Evolutionary conservation across 2,113 vertebrate genomes (phyloP).

Genomic region (Jaculus jaculus): DNA sequence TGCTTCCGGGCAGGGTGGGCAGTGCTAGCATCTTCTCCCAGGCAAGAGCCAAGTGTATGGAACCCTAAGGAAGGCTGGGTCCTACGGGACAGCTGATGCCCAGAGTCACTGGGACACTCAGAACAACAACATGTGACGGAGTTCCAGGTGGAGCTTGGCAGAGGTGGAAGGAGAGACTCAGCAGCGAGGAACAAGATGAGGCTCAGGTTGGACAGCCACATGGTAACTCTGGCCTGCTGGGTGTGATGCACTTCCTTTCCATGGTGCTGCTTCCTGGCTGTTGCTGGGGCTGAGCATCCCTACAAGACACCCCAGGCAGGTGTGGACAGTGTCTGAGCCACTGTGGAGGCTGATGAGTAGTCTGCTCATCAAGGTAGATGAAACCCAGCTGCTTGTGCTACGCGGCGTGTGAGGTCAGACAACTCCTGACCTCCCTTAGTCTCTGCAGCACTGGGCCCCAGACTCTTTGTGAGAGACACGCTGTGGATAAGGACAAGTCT

Average conservation of each 20-base stretch:
- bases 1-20: not conserved
- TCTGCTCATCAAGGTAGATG: not conserved
- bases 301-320: fast-evolving
- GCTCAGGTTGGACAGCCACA: fast-evolving
- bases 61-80: not conserved
- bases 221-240: fast-evolving
- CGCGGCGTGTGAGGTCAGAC: no score
- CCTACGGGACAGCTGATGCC: not conserved
- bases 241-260: not conserved
- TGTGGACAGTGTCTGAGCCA: not conserved
- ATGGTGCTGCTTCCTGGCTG: not conserved
- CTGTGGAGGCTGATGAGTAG: not conserved
- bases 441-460: fast-evolving
- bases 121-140: fast-evolving
- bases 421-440: fast-evolving
- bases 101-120: not conserved
- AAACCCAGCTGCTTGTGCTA: not conserved
- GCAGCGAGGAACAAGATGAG: no score
- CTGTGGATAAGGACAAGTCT: fast-evolving
- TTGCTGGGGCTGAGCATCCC: not conserved
- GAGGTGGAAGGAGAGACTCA: not conserved
- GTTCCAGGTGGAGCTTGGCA: fast-evolving
- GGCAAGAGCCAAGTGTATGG: not conserved
- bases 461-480: not conserved
- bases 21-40: slow-evolving; percentile 27